Conservation (phyloP, 2,888 invertebrate species). For the Lagria hirta region DNA sequence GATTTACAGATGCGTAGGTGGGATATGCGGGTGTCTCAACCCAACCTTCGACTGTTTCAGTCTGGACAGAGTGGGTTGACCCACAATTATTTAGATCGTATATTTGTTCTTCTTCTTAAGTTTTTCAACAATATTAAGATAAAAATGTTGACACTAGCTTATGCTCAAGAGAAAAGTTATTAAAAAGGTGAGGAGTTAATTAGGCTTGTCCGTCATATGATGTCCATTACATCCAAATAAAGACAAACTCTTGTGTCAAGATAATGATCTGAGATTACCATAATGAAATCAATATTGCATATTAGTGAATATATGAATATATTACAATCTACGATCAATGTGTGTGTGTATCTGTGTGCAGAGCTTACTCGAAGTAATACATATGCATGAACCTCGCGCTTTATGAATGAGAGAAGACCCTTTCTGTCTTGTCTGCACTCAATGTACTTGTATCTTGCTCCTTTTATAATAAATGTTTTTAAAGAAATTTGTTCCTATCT, state of each 20-base stretch:
- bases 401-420: conserved; percentile 29
- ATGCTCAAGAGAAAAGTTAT: too few species aligned
- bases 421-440: conserved; percentile 22
- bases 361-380: conserved; percentile 25
- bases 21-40: conserved; percentile 32
- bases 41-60: conserved; percentile 27
- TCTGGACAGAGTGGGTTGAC: conserved; percentile 35
- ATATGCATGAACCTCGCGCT: conserved; percentile 31
- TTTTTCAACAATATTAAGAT: too few species aligned
- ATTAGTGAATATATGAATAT: conserved; percentile 54
- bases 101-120: conserved; percentile 18
- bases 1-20: conserved; percentile 38
- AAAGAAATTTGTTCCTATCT: too few species aligned
- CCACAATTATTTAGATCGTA: conserved; percentile 35
- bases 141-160: too few species aligned
- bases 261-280: conserved; percentile 53
- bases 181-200: conserved; percentile 37
- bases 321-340: conserved; percentile 39
- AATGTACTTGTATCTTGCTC: conserved; percentile 18
- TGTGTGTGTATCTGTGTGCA: conserved; percentile 15
- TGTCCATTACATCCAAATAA: conserved; percentile 42
- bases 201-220: conserved; percentile 35
- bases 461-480: conserved; percentile 18
- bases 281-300: conserved; percentile 55
- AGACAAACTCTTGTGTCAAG: conserved; percentile 52